phyloP scores from a whole-genome alignment of 2,797 vertebrate species.

The Pipistrellus pygmaeus region DNA sequence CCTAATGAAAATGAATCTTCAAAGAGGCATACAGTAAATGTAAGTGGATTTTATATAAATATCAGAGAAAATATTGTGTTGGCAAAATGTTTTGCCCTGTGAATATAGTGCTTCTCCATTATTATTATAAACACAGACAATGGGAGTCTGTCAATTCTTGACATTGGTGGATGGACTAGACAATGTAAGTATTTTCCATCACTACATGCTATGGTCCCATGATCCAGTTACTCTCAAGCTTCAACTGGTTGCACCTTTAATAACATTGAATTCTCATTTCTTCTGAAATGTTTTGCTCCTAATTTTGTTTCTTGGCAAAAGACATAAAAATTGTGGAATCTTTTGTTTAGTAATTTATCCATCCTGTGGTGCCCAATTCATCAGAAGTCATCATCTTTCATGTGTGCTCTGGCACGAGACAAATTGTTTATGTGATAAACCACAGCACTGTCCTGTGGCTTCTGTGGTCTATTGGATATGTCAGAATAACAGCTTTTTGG shows the following conservation, averaged over 20 bases:
- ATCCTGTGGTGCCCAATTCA: conserved; percentile 78
- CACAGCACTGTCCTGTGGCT: conserved; percentile 75
- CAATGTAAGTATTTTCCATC: neutral
- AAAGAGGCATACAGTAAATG: conserved; percentile 21
- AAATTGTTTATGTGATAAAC: conserved; percentile 77
- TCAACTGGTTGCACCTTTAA: neutral
- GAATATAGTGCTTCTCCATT: conserved; percentile 8
- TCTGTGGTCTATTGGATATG: conserved; percentile 75
- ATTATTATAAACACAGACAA: neutral
- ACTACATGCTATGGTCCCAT: neutral
- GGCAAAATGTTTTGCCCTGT: neutral
- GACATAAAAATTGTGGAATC: conserved; percentile 70
- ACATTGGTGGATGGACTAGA: conserved; percentile 22
- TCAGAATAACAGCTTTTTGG: conserved; percentile 59
- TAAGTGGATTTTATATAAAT: conserved; percentile 14
- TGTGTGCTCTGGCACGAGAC: conserved; percentile 75
- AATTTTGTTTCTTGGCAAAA: conserved; percentile 69
- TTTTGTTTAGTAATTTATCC: conserved; percentile 82
- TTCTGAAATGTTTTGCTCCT: conserved; percentile 30
- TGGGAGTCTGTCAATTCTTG: neutral
- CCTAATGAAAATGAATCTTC: conserved; percentile 35
- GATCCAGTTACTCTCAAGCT: conserved; percentile 7
- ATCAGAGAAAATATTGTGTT: conserved; percentile 37
- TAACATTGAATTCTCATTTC: neutral
- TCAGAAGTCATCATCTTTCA: conserved; percentile 79